These are phyloP conservation scores for Eulemur rubriventer DNA, from an alignment of 2,797 vertebrate species.

Conservation along the genomic window DNA sequence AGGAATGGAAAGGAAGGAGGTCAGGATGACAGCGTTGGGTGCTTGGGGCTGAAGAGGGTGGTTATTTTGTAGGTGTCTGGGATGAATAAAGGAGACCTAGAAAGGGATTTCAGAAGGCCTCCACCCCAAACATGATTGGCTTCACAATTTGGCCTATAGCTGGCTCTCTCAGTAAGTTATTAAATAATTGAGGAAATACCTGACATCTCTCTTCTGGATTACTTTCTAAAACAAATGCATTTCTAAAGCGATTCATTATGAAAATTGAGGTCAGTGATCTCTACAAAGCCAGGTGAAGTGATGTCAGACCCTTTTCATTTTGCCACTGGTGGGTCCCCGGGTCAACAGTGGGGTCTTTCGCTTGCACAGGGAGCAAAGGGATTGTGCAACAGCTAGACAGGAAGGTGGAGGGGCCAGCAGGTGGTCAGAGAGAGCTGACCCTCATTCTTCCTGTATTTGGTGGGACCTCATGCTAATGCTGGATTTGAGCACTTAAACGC, in stretches of 20 bases:
- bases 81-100: neutral
- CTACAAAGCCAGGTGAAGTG: neutral
- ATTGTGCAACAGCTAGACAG: neutral
- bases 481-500: neutral
- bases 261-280: slow-evolving; percentile 38
- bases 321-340: neutral
- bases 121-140: neutral
- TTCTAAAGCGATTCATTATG: slow-evolving; percentile 50
- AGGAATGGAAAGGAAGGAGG: too few species aligned
- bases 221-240: slow-evolving; percentile 29
- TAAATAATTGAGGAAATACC: neutral
- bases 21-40: neutral
- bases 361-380: neutral
- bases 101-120: neutral
- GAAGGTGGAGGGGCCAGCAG: neutral
- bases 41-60: neutral
- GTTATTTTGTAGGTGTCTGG: neutral
- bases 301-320: neutral
- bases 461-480: neutral
- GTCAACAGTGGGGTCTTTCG: neutral
- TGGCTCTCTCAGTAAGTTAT: neutral
- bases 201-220: neutral
- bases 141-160: neutral
- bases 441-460: rapidly evolving
- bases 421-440: neutral